Percentiles rank a stretch among this genome's conserved stretches.
These are phyloP conservation scores for Melanerpes formicivorus DNA, from an alignment of 2,113 vertebrate species.

Conservation along the genomic window DNA sequence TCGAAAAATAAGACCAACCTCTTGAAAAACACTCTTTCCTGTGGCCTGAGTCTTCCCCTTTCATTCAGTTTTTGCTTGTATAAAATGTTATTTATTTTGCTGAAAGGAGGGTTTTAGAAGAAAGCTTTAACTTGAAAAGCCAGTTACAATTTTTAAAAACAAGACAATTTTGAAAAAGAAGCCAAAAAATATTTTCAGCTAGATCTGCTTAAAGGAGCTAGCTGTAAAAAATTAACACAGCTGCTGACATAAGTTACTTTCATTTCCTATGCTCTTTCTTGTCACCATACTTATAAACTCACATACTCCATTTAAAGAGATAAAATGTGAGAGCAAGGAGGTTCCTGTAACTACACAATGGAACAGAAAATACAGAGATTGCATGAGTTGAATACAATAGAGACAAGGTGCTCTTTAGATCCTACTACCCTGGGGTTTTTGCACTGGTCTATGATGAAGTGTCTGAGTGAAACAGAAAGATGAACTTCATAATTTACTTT, in stretches of 20 bases:
- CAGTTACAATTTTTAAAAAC: not conserved
- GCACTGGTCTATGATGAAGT: not conserved
- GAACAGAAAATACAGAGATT: slow-evolving; percentile 17
- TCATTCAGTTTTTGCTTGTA: not conserved
- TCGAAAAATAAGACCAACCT: not conserved
- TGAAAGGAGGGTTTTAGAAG: not conserved
- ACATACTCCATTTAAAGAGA: slow-evolving; percentile 13
- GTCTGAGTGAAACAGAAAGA: not conserved
- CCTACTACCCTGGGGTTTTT: not conserved
- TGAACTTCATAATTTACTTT: not conserved
- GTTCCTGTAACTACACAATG: not conserved
- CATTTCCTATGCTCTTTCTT: not conserved
- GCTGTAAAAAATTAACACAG: not conserved
- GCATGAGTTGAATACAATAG: not conserved
- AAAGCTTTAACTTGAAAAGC: not conserved
- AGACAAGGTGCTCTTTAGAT: not conserved
- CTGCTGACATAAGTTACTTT: not conserved
- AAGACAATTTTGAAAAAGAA: not conserved
- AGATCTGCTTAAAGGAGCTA: not conserved
- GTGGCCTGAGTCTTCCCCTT: not conserved
- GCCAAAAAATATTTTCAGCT: not conserved
- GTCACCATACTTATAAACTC: not conserved
- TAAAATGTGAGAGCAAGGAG: slow-evolving; percentile 1
- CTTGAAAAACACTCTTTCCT: not conserved
- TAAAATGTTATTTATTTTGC: not conserved